These are phyloP conservation scores for Tribolium freemani DNA, from an alignment of 2,888 invertebrate genomes.

Conservation along the genomic window DNA sequence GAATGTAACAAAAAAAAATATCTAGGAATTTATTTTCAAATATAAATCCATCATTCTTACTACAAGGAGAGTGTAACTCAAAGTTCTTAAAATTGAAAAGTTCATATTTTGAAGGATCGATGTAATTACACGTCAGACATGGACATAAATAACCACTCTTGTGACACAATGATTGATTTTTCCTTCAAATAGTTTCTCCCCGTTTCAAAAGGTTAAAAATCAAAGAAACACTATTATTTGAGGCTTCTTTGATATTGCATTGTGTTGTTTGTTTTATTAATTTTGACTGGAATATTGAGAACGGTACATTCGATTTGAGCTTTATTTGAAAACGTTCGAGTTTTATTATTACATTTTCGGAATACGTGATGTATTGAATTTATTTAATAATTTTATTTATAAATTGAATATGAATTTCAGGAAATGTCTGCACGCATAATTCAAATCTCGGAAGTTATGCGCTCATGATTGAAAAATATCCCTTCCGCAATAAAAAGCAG, in stretches of 20 bases:
- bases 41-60: background rate
- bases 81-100: background rate
- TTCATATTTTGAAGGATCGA: background rate
- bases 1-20: too few species aligned
- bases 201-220: background rate
- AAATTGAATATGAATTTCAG: background rate
- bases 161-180: background rate
- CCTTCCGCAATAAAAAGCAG: too few species aligned
- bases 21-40: background rate
- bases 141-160: background rate
- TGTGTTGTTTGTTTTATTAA: background rate
- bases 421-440: too few species aligned
- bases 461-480: too few species aligned
- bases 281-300: background rate
- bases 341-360: background rate
- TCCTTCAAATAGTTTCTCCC: background rate
- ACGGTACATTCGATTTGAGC: background rate
- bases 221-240: background rate
- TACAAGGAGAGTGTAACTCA: background rate
- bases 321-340: background rate
- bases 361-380: background rate
- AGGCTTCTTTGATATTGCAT: background rate
- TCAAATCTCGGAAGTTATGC: too few species aligned
- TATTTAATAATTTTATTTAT: background rate
- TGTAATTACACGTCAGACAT: background rate